Percentiles rank a stretch among this genome's conserved stretches.
phyloP scores from a whole-genome alignment of 2,888 invertebrate genomes.

The Phengaris arion region DNA sequence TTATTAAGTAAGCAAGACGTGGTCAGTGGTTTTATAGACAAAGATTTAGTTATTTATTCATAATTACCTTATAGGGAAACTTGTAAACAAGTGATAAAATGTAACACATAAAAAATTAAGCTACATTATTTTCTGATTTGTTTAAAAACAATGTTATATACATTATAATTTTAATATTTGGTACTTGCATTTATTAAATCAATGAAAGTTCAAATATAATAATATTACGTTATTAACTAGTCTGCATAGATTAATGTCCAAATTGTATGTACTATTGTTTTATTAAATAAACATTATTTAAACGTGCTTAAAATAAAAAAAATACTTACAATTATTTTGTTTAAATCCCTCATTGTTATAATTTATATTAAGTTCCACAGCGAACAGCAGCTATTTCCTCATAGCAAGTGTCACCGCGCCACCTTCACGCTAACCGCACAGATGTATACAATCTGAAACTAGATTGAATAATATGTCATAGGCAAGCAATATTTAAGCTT shows the following conservation, averaged over 20 bases:
- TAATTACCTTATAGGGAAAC: neutral
- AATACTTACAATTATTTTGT: constrained; percentile 29
- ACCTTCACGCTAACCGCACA: constrained; percentile 54
- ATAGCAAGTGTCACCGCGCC: constrained; percentile 41
- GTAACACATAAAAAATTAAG: neutral
- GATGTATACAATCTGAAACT: constrained; percentile 67
- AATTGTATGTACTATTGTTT: neutral
- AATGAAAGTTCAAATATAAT: neutral
- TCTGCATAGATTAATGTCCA: neutral
- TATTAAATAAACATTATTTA: neutral
- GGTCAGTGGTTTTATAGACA: neutral
- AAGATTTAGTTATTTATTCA: neutral
- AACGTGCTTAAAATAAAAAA: neutral
- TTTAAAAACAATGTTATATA: neutral
- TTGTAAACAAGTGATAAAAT: neutral
- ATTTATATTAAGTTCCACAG: neutral
- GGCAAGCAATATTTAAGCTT: constrained; percentile 50
- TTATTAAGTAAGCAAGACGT: neutral
- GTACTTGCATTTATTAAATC: no score
- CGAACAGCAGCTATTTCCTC: constrained; percentile 29
- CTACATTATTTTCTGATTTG: neutral
- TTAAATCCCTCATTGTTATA: constrained; percentile 23
- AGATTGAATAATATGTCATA: constrained; percentile 59
- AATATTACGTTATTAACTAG: neutral
- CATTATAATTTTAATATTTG: no score